These are phyloP conservation scores for Cyanocitta stelleri DNA, from an alignment of 2,113 vertebrate genomes.

Conservation along the genomic window DNA sequence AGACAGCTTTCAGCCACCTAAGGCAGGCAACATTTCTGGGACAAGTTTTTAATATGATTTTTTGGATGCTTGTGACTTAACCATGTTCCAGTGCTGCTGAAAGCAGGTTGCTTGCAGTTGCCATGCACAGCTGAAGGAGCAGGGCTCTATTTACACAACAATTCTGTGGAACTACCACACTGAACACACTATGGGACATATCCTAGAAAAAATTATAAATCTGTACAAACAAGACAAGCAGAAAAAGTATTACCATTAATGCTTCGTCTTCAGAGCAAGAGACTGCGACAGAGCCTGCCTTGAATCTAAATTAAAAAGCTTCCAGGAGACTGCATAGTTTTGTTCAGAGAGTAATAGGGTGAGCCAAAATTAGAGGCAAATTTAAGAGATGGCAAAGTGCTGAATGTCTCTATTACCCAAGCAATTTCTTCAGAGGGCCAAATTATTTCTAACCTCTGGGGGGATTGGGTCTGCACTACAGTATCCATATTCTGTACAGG, in stretches of 20 bases:
- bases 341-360: not conserved
- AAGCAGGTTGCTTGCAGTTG: not conserved
- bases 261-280: not conserved
- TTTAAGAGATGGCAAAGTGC: not conserved
- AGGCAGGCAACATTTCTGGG: not conserved
- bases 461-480: not conserved
- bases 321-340: not conserved
- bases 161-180: not conserved
- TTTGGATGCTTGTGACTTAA: not conserved
- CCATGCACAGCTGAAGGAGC: not conserved
- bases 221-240: not conserved
- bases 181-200: not conserved
- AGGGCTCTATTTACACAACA: not conserved
- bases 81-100: not conserved
- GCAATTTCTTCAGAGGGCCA: not conserved
- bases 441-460: not conserved
- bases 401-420: not conserved
- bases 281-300: not conserved
- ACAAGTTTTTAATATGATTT: not conserved
- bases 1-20: not conserved
- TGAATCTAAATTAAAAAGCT: not conserved
- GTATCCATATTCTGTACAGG: not conserved
- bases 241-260: not conserved
- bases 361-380: slow-evolving; percentile 15
- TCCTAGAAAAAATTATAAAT: not conserved